These are phyloP conservation scores for Merodon equestris DNA, from an alignment of 2,888 invertebrate species.

Conservation along the genomic window DNA sequence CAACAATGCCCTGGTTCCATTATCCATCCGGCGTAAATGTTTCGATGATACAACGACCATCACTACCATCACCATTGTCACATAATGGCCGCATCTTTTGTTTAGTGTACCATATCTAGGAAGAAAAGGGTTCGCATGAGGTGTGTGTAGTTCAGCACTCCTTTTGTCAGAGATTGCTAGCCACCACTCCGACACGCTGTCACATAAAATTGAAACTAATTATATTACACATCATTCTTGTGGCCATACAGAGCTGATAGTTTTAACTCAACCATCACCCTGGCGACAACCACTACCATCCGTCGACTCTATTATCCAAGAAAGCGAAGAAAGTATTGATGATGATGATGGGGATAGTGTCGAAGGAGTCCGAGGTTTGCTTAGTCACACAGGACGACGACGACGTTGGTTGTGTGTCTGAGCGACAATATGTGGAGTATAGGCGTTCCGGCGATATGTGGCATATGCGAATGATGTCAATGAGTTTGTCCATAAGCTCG, in stretches of 20 bases:
- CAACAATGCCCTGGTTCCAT: conserved; percentile 51
- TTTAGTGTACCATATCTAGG: conserved; percentile 22
- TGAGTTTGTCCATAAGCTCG: conserved; percentile 57
- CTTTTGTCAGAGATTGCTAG: conserved; percentile 28
- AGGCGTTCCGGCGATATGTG: too few relatives aligned
- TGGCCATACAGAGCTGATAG: conserved; percentile 57
- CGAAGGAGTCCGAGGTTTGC: too few relatives aligned
- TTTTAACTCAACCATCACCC: conserved; percentile 40
- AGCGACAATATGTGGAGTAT: too few relatives aligned
- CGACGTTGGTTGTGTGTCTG: background rate
- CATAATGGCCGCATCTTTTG: conserved; percentile 64
- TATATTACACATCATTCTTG: conserved; percentile 66
- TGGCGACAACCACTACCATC: conserved; percentile 18
- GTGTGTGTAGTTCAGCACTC: conserved; percentile 38
- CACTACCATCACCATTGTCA: conserved; percentile 43
- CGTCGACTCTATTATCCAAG: background rate
- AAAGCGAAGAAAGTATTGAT: conserved; percentile 56
- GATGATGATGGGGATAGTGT: conserved; percentile 21
- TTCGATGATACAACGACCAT: conserved; percentile 42
- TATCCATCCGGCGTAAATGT: conserved; percentile 57
- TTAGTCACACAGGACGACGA: conserved; percentile 49
- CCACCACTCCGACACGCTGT: conserved; percentile 21
- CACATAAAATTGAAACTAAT: conserved; percentile 68
- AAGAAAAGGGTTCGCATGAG: background rate
- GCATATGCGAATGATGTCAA: conserved; percentile 25